phyloP scores from a whole-genome alignment of 2,888 invertebrate species.

The Belgica antarctica region DNA sequence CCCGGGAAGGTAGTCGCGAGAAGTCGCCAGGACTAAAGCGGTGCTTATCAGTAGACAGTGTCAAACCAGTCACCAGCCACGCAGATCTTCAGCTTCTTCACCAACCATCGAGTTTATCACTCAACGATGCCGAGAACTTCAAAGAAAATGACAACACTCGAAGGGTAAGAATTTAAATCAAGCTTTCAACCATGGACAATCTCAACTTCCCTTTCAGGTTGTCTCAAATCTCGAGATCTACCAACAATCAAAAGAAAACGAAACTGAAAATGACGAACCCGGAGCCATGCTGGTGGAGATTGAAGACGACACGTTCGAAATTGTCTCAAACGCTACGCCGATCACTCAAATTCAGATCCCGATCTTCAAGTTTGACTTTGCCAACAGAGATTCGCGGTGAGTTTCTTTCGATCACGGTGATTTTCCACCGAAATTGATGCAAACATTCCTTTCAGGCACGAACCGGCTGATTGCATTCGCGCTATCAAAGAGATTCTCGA shows the following conservation, averaged over 20 bases:
- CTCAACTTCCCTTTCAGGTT: conserved; percentile 6
- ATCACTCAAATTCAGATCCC: conserved; percentile 34
- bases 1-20: conserved; percentile 46
- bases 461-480: background rate
- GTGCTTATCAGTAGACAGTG: conserved; percentile 75
- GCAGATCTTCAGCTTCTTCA: conserved; percentile 58
- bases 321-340: conserved; percentile 60
- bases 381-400: conserved; percentile 17
- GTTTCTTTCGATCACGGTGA: background rate
- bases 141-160: conserved; percentile 53
- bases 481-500: background rate
- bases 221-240: conserved; percentile 24
- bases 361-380: conserved; percentile 35
- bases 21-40: conserved; percentile 60
- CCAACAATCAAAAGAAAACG: background rate
- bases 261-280: conserved; percentile 56
- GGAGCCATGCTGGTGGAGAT: conserved; percentile 78
- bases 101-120: conserved; percentile 70
- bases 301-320: conserved; percentile 76
- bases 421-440: background rate
- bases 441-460: background rate
- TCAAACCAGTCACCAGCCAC: conserved; percentile 58
- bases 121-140: conserved; percentile 70
- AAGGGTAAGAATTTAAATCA: conserved; percentile 1
- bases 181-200: background rate